These are phyloP conservation scores for Xenopus petersii DNA, from an alignment of 2,797 vertebrate genomes.

Conservation along the genomic window DNA sequence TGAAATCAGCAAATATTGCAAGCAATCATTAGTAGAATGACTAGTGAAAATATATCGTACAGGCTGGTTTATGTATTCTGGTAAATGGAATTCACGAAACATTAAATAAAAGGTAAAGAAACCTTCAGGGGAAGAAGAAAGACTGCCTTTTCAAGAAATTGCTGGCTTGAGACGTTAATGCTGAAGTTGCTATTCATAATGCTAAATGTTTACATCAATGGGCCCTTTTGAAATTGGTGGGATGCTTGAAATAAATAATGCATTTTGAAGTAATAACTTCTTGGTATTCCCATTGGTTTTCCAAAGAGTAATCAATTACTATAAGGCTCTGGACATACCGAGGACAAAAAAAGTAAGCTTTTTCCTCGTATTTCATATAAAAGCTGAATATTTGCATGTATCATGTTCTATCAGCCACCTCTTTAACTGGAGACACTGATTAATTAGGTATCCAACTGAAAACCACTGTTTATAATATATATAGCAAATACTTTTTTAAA, in stretches of 20 bases:
- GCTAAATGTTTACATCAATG: constrained; percentile 16
- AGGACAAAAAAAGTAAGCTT: no score
- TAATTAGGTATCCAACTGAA: no score
- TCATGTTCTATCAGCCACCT: no score
- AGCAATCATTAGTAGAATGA: constrained; percentile 5
- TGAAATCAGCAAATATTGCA: neutral
- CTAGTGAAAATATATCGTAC: constrained; percentile 6
- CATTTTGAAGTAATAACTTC: constrained; percentile 15
- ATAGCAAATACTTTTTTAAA: no score
- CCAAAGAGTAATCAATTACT: neutral
- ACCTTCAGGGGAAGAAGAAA: neutral
- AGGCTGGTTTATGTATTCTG: neutral
- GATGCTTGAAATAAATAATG: constrained; percentile 16
- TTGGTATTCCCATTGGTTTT: neutral
- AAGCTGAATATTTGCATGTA: no score
- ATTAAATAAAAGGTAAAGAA: constrained; percentile 23
- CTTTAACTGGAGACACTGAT: no score
- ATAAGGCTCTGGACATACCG: neutral
- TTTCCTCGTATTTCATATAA: no score
- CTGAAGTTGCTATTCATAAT: constrained; percentile 20
- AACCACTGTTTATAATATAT: no score
- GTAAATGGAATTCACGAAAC: constrained; percentile 9
- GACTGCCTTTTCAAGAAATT: neutral
- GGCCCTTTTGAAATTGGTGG: constrained; percentile 9
- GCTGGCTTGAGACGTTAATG: neutral